A percentile compares a stretch with the other conserved stretches of the same genome.
Conservation (phyloP, 2,888 invertebrate genomes). For the Pyralis farinalis region DNA sequence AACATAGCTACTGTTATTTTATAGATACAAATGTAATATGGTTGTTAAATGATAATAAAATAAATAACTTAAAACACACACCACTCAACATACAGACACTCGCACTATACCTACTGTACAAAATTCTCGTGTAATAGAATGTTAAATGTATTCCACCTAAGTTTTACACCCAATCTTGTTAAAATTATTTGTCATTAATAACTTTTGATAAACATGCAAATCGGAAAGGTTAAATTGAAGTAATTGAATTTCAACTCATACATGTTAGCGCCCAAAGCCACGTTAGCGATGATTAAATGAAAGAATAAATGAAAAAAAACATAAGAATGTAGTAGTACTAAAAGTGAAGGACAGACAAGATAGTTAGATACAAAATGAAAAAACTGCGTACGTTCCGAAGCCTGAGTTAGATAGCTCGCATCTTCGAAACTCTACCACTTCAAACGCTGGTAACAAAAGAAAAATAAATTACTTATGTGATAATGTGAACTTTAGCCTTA, state of each 20-base stretch:
- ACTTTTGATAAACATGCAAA: no score
- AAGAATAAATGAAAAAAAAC: neutral
- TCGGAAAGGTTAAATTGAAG: neutral
- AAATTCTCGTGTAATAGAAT: no score
- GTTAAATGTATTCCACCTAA: no score
- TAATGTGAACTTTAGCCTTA: constrained; percentile 6
- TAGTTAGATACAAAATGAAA: constrained; percentile 62
- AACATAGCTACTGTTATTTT: no score
- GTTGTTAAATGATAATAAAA: no score
- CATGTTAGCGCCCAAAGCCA: constrained; percentile 2
- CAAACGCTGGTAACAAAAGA: constrained; percentile 75
- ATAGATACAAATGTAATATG: no score
- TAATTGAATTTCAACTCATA: no score
- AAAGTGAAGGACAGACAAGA: constrained; percentile 18
- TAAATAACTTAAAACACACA: no score
- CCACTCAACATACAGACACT: no score
- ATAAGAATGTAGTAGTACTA: constrained; percentile 10
- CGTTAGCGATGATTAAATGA: constrained; percentile 1
- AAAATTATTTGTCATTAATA: no score
- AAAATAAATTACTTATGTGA: constrained; percentile 27
- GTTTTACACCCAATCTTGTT: no score
- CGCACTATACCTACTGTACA: no score
- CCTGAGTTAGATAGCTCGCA: constrained; percentile 65
- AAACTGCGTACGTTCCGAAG: constrained; percentile 71
- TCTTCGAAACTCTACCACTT: constrained; percentile 58